phyloP scores from a whole-genome alignment of 2,113 vertebrate genomes.

The Thalassarche chlororhynchos region DNA sequence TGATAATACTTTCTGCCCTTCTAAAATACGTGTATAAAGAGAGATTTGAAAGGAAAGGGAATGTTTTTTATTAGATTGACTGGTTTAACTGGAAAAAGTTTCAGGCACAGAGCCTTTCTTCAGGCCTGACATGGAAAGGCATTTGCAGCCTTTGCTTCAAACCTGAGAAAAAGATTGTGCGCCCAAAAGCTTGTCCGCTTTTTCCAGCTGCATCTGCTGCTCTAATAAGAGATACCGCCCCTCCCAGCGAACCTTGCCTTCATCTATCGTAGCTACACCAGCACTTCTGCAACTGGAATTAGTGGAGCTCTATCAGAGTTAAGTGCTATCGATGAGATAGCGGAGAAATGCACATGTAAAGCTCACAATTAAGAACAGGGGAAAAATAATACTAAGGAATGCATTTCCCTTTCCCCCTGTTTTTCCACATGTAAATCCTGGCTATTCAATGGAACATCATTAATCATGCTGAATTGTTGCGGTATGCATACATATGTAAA shows the following conservation, averaged over 20 bases:
- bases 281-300: neutral
- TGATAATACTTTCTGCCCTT: neutral
- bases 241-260: neutral
- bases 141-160: neutral
- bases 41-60: neutral
- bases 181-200: neutral
- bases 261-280: neutral
- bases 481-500: conserved; percentile 20
- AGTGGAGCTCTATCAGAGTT: neutral
- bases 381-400: neutral
- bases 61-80: neutral
- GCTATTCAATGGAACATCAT: conserved; percentile 11
- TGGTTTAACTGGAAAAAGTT: neutral
- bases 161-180: neutral
- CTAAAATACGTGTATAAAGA: neutral
- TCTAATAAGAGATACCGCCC: neutral
- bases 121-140: neutral
- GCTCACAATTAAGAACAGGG: neutral
- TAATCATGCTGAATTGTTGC: conserved; percentile 27
- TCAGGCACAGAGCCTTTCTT: neutral
- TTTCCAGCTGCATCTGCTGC: conserved; percentile 19
- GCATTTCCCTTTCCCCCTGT: neutral
- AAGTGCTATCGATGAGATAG: neutral
- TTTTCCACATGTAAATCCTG: conserved; percentile 29
- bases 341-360: neutral